Evolutionary conservation across 2,888 invertebrate species (phyloP), one percentile per base, ranked within the genome.

Genomic region (Barypeithes pellucidus): DNA sequence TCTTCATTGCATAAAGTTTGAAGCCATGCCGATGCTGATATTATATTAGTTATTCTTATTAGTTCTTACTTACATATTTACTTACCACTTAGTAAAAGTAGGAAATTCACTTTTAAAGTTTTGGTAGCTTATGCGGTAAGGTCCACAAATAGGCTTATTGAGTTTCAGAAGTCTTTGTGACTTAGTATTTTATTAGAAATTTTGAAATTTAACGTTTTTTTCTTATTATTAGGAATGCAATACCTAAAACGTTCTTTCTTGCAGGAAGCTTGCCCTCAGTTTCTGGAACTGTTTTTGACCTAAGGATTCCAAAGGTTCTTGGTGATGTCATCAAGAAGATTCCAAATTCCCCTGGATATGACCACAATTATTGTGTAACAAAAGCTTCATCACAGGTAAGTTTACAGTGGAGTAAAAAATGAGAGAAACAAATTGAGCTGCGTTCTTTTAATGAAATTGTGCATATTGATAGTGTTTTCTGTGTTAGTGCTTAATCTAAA

Each of bases 321-420:
- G 91, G 90, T 3, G 88, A 90, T 36, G 91, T 93, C 77, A 87
- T 97, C 24, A 85, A 90, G 18, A 88, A 90, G 79, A 88, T 94
- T 67, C 91, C 92, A 0, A 87, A 88, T 36, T 78, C 80, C 43
- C 90, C 90, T 20, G 96, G 96, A 3, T 96, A 91, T 81, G 96
- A 97, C 85, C 88, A 94, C 77, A 96, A 95, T 85, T 96, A 90
- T 82, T 95, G 95, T 81, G 84, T 96, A 36, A 90, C 89, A 0
- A 89, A 88, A 77, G 89, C 88, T 12, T 87, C 86, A 0, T 85
- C 87, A 4, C 89, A 90, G 77, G 75, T 75, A 68, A 29, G 5
- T 29, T 29, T 5, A 5, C 7, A 7, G 29, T 7, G 9, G 7
- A 29, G 9, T 29, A 29, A 29, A 29, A 5, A 29, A 29, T n/a